These are phyloP conservation scores for Cephalopterus ornatus DNA, from an alignment of 2,113 vertebrate species.

Conservation along the genomic window DNA sequence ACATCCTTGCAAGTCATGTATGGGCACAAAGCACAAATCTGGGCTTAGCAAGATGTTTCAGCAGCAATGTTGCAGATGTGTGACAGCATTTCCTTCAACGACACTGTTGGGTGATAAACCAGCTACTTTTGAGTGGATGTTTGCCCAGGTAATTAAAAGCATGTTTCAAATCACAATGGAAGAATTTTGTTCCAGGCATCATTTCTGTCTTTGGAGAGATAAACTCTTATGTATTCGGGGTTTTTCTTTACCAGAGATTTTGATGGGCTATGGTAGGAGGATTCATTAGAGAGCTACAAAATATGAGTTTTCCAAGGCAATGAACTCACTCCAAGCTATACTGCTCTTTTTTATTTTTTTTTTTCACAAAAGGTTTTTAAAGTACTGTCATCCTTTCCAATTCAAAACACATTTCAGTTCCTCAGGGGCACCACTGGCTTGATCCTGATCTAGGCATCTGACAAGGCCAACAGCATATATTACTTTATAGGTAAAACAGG, in stretches of 20 bases:
- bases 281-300: not conserved
- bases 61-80: not conserved
- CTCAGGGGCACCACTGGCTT: not conserved
- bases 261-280: not conserved
- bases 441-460: not conserved
- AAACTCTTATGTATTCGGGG: not conserved
- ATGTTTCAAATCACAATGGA: not conserved
- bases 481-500: not conserved
- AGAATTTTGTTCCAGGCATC: not conserved
- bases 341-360: not conserved
- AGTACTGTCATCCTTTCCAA: not conserved
- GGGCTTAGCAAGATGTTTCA: not conserved
- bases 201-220: not conserved
- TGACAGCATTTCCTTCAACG: not conserved
- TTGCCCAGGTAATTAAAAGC: conserved; percentile 11
- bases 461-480: not conserved
- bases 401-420: not conserved
- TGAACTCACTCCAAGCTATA: not conserved
- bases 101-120: not conserved
- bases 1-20: not conserved
- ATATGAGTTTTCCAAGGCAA: not conserved
- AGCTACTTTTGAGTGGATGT: not conserved
- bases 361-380: not conserved
- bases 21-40: not conserved
- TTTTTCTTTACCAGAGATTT: not conserved